Evolutionary conservation across 2,888 invertebrate species (phyloP).

Genomic region (Zaprionus bogoriensis): DNA sequence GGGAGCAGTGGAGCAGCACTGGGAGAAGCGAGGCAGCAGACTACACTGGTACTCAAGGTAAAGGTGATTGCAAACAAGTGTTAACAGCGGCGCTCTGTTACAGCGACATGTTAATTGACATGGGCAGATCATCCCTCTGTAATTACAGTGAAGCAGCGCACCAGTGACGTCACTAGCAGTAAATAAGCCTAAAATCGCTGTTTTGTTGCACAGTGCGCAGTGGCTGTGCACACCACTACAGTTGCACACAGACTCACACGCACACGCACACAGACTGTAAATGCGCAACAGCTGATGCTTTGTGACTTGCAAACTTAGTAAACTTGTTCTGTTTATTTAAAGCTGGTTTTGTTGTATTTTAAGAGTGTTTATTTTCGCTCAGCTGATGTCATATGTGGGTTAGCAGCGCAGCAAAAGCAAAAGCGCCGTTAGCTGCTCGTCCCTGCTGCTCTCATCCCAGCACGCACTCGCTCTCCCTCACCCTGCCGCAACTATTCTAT

Average conservation of each 20-base stretch:
- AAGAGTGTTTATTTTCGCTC: slow-evolving; percentile 48
- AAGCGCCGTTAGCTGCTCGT: slow-evolving; percentile 39
- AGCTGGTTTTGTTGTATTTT: slow-evolving; percentile 19
- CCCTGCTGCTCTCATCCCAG: neutral
- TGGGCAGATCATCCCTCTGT: neutral
- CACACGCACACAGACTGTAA: slow-evolving; percentile 8
- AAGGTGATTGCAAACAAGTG: neutral
- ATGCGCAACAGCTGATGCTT: slow-evolving; percentile 70
- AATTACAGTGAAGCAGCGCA: neutral
- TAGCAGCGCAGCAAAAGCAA: neutral
- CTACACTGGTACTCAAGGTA: slow-evolving; percentile 37
- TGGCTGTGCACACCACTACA: slow-evolving; percentile 6
- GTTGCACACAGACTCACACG: slow-evolving; percentile 15
- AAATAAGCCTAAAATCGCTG: neutral
- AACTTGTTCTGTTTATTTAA: slow-evolving; percentile 52
- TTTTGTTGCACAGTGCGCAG: slow-evolving; percentile 37
- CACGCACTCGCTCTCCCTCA: neutral
- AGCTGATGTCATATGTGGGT: slow-evolving; percentile 63
- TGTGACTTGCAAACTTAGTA: slow-evolving; percentile 43
- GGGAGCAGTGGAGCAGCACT: slow-evolving; percentile 1
- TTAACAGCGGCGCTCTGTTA: neutral
- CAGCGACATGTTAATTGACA: neutral
- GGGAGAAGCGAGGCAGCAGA: neutral
- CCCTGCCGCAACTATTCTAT: neutral
- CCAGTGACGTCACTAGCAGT: slow-evolving; percentile 33